Base-by-base conservation (phyloP, 2,888 invertebrate genomes). In the Stenolophus ochropezus region DNA sequence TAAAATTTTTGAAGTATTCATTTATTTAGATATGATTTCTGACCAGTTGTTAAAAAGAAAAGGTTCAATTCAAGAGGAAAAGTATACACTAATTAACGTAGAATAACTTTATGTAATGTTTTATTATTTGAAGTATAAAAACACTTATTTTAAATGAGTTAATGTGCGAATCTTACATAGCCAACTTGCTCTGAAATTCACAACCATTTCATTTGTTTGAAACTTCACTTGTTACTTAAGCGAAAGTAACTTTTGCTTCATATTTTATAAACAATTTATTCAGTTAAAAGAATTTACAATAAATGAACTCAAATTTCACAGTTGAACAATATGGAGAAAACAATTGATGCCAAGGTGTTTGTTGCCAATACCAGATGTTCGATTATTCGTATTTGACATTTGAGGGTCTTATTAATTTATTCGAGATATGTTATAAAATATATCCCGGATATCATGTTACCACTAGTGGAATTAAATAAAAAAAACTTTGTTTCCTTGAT, bases 201-300 rank as follows among this genome's bases (percentile, higher is more conserved):
- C 61, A 61, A 61, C 61, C 61, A 61, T 61, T 61, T 61, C 61
- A 61, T 61, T 61, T 61, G 61, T 61, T 61, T n/a, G 23, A 14
- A 61, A 61, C 61, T 61, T 61, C 23, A n/a, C 21, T 23, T 61
- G 21, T 61, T 61, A 61, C 61, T 61, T 14, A 61, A 61, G 61
- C 61, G 61, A 61, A 61, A 61, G 61, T 61, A 25, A 61, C 61
- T 61, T 61, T 61, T 61, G n/a, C 61, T 25, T 61, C n/a, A 61
- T 61, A 61, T 61, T 61, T 61, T 25, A 27, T 61, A 61, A 61
- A 23, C n/a, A 61, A 25, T 61, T 61, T 61, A 23, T 61, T 61
- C 25, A 61, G 14, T 61, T 27, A 25, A 21, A 61, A 25, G 25
- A 23, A 61, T 25, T n/a, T 61, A 61, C 23, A 61, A n/a, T 61